Evolutionary conservation across 2,888 invertebrate species (phyloP).

Genomic region (Mythimna lalbum): DNA sequence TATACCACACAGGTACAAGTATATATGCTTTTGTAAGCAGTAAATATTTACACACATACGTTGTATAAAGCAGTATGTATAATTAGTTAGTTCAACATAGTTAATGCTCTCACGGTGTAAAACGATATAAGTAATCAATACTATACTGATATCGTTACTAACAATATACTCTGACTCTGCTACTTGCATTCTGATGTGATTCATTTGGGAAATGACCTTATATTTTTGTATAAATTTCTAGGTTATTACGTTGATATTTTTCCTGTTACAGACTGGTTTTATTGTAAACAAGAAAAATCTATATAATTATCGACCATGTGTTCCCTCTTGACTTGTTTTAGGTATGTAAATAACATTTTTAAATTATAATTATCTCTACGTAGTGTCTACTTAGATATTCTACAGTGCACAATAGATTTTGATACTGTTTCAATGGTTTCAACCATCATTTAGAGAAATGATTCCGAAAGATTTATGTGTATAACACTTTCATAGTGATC

Average conservation of each 20-base stretch:
- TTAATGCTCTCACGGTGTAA: slow-evolving; percentile 40
- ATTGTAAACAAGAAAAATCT: background rate
- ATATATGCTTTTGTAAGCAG: too few relatives aligned
- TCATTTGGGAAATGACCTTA: background rate
- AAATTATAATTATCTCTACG: background rate
- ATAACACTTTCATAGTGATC: background rate
- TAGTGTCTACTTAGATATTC: background rate
- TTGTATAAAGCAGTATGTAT: too few relatives aligned
- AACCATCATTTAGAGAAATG: background rate
- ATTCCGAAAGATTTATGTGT: background rate
- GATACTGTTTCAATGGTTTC: background rate
- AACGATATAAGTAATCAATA: slow-evolving; percentile 49
- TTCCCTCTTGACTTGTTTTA: background rate
- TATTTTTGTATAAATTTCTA: background rate
- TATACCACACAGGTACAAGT: background rate
- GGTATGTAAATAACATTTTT: background rate
- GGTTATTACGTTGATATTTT: background rate
- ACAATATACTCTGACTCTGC: background rate
- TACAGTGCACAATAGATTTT: background rate
- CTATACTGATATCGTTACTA: slow-evolving; percentile 26
- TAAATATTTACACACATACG: slow-evolving; percentile 5
- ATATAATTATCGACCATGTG: background rate
- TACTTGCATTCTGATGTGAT: background rate
- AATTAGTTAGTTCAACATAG: slow-evolving; percentile 24
- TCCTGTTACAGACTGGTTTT: background rate